These are phyloP conservation scores for Lepidurus couesii DNA, from an alignment of 1,140 invertebrate genomes.

Conservation along the genomic window DNA sequence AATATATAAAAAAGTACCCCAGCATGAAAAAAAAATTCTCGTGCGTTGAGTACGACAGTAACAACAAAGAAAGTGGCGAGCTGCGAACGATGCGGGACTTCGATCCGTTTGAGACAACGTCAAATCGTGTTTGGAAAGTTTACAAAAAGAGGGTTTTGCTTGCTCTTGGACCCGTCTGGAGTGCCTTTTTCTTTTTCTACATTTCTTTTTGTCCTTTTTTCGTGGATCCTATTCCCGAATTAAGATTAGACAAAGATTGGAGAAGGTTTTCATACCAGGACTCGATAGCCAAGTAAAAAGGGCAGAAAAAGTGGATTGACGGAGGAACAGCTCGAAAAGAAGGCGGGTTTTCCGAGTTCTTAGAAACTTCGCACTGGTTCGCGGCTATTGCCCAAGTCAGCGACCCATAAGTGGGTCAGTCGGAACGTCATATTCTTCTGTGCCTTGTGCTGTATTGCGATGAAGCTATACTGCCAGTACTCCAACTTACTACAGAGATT, in stretches of 20 bases:
- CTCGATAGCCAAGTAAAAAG: neutral
- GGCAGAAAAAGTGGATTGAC: neutral
- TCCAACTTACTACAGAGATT: neutral
- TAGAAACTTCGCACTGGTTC: neutral
- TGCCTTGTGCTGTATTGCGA: neutral
- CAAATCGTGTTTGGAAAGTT: too few species aligned
- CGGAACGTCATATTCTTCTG: neutral
- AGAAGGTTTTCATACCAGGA: too few species aligned
- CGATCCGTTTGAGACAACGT: too few species aligned
- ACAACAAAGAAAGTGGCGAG: neutral
- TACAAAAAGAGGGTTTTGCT: too few species aligned
- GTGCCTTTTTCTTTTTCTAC: neutral
- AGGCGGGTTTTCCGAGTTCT: neutral
- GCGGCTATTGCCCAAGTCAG: constrained; percentile 7
- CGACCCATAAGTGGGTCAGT: constrained; percentile 17
- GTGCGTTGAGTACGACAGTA: neutral
- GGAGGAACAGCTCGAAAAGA: neutral
- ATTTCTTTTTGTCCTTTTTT: neutral
- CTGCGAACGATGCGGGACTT: neutral
- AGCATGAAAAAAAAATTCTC: neutral
- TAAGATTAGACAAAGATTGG: neutral
- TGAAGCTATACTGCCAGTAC: neutral
- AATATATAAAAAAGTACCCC: neutral
- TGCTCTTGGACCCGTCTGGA: too few species aligned
- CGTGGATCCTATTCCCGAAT: neutral